Evolutionary conservation across 2,113 vertebrate genomes (phyloP), one percentile per base, ranked within the genome.

Genomic region (Eira barbara): DNA sequence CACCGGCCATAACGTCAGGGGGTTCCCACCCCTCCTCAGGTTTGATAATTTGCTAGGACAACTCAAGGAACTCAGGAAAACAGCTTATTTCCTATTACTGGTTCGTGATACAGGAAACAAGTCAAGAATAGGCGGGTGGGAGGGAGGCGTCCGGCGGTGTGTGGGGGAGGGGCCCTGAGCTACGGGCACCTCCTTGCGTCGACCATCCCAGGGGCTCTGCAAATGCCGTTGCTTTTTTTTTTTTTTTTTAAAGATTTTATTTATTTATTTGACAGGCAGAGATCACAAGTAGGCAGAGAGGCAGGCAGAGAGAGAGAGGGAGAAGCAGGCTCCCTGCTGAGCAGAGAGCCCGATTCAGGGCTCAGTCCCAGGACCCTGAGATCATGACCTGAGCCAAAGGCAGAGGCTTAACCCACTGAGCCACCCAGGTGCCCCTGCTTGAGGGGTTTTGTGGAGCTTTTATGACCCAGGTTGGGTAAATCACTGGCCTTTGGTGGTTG

Each of bases 171-270:
- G 23, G 11, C 0, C 0, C 17, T 1, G n/a, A 27, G 42, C 42
- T 76, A 52, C 7, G 6, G 1, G n/a, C 1, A 23, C 47, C 2
- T 29, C 17, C 9, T 8, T 6, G 0, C 9, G 4, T 1, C 4
- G 47, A 18, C 7, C 45, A 3, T 3, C 79, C 27, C n/a, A 47
- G 84, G 7, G 45, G 67, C 76, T 87, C 73, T 21, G 12, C 4
- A 2, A 2, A 23, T 29, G 4, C 42, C 31, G 2, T 2, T 4
- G 29, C 39, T 34, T 52, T 18, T 55, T 52, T 15, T 47, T 9
- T 9, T 47, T 47, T 45, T 49, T 49, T 47, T 49, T 3, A 0
- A 18, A 55, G 17, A 55, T 55, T 55, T 18, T 55, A 55, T 18
- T 55, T 18, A 55, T 55, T 55, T 55, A 0, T 55, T 55, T 55